Conservation (phyloP, 2,888 invertebrate species). For the Cryptophagus acutangulus region DNA sequence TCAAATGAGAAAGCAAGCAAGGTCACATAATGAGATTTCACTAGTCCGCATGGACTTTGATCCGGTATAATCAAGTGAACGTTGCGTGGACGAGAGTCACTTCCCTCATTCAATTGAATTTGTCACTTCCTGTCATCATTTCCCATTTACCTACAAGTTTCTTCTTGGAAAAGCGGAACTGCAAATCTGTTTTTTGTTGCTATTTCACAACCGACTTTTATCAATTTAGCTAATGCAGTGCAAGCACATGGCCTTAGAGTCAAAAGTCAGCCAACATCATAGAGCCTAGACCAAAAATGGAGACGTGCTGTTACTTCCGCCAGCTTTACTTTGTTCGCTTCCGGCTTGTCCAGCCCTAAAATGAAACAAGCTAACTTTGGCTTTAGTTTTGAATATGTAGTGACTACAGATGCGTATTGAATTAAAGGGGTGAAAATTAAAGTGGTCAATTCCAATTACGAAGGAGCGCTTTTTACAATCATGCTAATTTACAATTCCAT, state of each 20-base stretch:
- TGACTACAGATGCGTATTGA: constrained; percentile 8
- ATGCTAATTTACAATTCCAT: no score
- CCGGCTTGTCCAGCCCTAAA: constrained; percentile 4
- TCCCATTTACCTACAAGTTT: constrained; percentile 19
- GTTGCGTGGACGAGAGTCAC: constrained; percentile 28
- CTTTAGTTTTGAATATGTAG: no score
- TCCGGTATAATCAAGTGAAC: constrained; percentile 31
- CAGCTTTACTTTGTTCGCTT: constrained; percentile 3
- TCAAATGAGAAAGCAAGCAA: constrained; percentile 24
- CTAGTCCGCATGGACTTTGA: constrained; percentile 31
- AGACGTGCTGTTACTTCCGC: constrained; percentile 1
- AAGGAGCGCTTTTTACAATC: no score
- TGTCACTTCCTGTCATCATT: constrained; percentile 28
- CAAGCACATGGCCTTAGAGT: constrained; percentile 6
- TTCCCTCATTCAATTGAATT: constrained; percentile 33
- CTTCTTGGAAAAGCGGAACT: constrained; percentile 5
- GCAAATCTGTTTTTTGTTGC: constrained; percentile 6
- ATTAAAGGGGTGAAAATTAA: constrained; percentile 9
- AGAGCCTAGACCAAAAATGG: not conserved
- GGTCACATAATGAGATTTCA: constrained; percentile 26
- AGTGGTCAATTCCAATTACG: constrained; percentile 1
- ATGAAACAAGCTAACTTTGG: constrained; percentile 10
- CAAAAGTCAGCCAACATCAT: not conserved
- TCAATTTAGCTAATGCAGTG: constrained; percentile 11
- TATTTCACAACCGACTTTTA: constrained; percentile 7